Base-by-base conservation (phyloP, 1,140 invertebrate species). In the Drosophila erecta region DNA sequence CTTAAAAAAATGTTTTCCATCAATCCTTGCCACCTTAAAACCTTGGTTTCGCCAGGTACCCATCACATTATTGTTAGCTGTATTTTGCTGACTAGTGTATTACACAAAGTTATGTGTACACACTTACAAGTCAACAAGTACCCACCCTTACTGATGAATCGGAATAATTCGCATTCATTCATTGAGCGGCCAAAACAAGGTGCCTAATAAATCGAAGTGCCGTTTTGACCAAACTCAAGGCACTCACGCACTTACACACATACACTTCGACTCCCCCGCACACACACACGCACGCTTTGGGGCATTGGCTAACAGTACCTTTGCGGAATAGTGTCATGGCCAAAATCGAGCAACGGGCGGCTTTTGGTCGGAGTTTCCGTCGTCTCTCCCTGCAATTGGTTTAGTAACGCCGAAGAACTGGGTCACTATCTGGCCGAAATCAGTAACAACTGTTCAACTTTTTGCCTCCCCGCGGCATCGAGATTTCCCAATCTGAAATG, bases 341-440 rank as follows among this genome's bases (percentile, higher is more conserved):
- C 72, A 62, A 62, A 70, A 62, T 15, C 57, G 37, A 49, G 37
- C 70, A 27, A 41, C 40, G 74, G 57, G 14, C 58, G 59, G 56
- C 53, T 49, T 53, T 56, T 57, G 73, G 57, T 70, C 47, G 17
- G 33, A 66, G 79, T 70, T 57, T 61, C 51, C 43, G 15, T 33
- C 24, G n/a, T 14, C 70, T 64, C 50, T 43, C 20, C 35, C 35
- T 33, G 66, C 66, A 70, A 55, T 70, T 56, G 70, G 51, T 64
- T 57, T 47, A 30, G 38, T 37, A 57, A 35, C 57, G 30, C 62
- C 61, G 12, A 33, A 51, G 64, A 85, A 85, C 78, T 86, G 81
- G 81, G 81, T 83, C 81, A 84, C 83, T 84, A 83, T 79, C 81
- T 76, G 49, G 22, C 50, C 30, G 46, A 70, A 80, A 85, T 61